Evolutionary conservation across 2,113 vertebrate genomes (phyloP).

Genomic region (Herpetotheres cachinnans): DNA sequence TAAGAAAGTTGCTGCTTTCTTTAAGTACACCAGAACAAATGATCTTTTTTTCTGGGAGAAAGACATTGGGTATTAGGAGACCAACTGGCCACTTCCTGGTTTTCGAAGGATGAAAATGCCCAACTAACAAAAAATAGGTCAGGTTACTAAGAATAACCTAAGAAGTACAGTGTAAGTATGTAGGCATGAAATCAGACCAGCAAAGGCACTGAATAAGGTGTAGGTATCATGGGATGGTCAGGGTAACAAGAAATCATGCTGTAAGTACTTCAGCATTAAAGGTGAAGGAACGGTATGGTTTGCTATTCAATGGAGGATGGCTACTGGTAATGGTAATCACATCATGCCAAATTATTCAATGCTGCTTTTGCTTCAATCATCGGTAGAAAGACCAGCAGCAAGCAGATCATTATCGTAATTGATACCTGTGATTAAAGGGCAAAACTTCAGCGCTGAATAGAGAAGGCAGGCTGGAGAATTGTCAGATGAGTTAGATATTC

Average conservation of each 20-base stretch:
- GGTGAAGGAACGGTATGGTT: neutral
- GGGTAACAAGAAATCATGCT: neutral
- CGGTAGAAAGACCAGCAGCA: neutral
- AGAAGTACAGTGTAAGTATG: neutral
- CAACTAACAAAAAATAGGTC: neutral
- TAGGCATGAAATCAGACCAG: neutral
- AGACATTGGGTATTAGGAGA: neutral
- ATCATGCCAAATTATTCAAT: neutral
- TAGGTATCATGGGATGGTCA: neutral
- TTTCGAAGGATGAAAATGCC: neutral
- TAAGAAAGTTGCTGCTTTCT: neutral
- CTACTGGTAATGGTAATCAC: neutral
- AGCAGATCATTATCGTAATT: neutral
- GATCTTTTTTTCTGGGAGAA: neutral
- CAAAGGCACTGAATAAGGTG: neutral
- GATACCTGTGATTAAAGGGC: neutral
- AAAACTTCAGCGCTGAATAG: neutral
- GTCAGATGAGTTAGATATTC: neutral
- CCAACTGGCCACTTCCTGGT: accelerated
- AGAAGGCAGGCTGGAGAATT: neutral
- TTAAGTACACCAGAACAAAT: neutral
- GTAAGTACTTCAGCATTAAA: neutral
- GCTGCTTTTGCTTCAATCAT: neutral
- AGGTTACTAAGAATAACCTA: neutral
- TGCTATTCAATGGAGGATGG: neutral